A percentile compares a stretch with the other conserved stretches of the same genome.
Evolutionary conservation across 2,797 vertebrate genomes (phyloP).

Genomic region (Artibeus jamaicensis): DNA sequence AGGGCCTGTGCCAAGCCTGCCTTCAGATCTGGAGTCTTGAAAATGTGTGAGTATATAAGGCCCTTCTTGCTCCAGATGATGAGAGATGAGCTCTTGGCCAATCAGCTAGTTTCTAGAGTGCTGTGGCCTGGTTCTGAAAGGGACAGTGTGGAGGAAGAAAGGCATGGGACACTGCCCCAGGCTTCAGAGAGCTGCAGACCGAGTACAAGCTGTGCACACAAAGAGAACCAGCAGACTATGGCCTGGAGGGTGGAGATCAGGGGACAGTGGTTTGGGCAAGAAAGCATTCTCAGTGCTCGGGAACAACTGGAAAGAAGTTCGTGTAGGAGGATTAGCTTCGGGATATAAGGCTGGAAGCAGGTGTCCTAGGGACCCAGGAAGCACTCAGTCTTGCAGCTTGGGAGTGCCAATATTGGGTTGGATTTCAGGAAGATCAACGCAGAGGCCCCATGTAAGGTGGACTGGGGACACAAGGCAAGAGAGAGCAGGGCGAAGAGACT

Average conservation of each 20-base stretch:
- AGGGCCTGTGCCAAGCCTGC: not conserved
- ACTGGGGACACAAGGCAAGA: not conserved
- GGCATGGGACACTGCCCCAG: not conserved
- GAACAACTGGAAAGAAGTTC: not conserved
- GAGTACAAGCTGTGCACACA: not conserved
- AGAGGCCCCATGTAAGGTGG: not conserved
- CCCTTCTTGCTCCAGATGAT: not conserved
- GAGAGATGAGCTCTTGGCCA: not conserved
- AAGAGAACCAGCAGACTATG: not conserved
- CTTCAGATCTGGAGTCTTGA: not conserved
- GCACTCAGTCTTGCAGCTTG: not conserved
- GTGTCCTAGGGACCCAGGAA: not conserved
- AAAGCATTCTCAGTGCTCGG: not conserved
- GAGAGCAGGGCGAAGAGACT: not conserved
- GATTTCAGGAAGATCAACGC: not conserved
- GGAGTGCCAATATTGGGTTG: not conserved
- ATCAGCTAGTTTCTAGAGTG: not conserved
- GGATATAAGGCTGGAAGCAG: not conserved
- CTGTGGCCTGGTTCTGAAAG: not conserved
- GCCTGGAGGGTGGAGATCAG: not conserved
- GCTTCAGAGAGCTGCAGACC: not conserved
- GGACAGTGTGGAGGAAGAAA: fast-evolving
- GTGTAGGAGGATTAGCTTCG: not conserved
- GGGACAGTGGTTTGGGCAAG: not conserved
- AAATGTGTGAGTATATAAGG: not conserved